These are phyloP conservation scores for Isoperla grammatica DNA, from an alignment of 2,888 invertebrate genomes.

Conservation along the genomic window DNA sequence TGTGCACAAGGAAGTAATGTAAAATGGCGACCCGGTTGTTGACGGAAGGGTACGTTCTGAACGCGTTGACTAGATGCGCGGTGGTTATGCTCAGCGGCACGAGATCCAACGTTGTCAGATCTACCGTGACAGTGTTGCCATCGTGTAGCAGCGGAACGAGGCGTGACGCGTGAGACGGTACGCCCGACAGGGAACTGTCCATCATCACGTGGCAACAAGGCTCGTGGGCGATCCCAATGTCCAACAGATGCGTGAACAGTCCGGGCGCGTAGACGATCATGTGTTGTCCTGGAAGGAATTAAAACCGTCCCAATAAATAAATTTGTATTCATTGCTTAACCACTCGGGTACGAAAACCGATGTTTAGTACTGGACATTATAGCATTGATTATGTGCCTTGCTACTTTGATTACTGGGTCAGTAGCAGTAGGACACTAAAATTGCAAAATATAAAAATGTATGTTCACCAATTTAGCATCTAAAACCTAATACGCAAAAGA, in stretches of 20 bases:
- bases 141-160: conserved; percentile 57
- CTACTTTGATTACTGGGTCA: no score
- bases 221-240: conserved; percentile 77
- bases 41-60: conserved; percentile 41
- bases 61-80: conserved; percentile 49
- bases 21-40: conserved; percentile 74
- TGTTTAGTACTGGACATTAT: no score
- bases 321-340: no score
- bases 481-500: no score
- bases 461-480: no score
- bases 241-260: conserved; percentile 77
- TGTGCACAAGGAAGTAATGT: conserved; percentile 76
- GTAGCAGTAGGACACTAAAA: no score
- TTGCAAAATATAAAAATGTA: no score
- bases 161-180: conserved; percentile 53
- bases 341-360: no score
- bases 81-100: conserved; percentile 60
- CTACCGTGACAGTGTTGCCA: conserved; percentile 43
- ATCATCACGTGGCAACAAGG: conserved; percentile 70
- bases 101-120: conserved; percentile 66
- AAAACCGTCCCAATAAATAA: no score
- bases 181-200: conserved; percentile 57
- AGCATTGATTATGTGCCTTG: no score
- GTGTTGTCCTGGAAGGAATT: conserved; percentile 59
- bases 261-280: conserved; percentile 78